A percentile compares a stretch with the other conserved stretches of the same genome.
Evolutionary conservation across 2,113 vertebrate genomes (phyloP).

Genomic region (Halichoerus grypus): DNA sequence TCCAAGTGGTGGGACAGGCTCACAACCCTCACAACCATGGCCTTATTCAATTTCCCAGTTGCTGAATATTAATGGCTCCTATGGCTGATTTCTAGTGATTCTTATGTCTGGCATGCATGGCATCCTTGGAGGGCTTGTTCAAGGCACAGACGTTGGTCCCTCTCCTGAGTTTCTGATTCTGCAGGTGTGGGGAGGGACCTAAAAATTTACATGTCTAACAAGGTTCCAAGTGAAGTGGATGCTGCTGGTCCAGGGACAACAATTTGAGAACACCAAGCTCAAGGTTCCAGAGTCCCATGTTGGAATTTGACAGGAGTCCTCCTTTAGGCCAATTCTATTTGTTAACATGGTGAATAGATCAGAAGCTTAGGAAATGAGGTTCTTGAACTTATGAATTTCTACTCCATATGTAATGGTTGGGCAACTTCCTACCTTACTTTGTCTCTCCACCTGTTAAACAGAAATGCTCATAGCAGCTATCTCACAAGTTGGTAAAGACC

Average conservation of each 20-base stretch:
- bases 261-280: not conserved
- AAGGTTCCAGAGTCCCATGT: not conserved
- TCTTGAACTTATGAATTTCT: not conserved
- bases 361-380: not conserved
- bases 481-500: not conserved
- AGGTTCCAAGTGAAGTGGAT: not conserved
- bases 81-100: rapidly evolving
- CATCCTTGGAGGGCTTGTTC: rapidly evolving
- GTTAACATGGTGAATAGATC: not conserved
- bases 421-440: not conserved
- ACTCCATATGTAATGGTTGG: not conserved
- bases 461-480: not conserved
- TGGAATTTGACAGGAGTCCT: not conserved
- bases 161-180: not conserved
- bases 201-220: not conserved
- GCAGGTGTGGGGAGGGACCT: rapidly evolving
- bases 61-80: not conserved
- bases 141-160: too few species aligned
- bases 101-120: rapidly evolving
- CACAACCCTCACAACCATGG: not conserved
- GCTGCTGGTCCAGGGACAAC: too few species aligned
- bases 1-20: not conserved
- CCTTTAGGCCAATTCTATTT: not conserved
- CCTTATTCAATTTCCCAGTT: too few species aligned
- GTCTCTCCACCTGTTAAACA: not conserved